Base-by-base conservation (phyloP, 2,888 invertebrate genomes). In the Chymomyza amoena region DNA sequence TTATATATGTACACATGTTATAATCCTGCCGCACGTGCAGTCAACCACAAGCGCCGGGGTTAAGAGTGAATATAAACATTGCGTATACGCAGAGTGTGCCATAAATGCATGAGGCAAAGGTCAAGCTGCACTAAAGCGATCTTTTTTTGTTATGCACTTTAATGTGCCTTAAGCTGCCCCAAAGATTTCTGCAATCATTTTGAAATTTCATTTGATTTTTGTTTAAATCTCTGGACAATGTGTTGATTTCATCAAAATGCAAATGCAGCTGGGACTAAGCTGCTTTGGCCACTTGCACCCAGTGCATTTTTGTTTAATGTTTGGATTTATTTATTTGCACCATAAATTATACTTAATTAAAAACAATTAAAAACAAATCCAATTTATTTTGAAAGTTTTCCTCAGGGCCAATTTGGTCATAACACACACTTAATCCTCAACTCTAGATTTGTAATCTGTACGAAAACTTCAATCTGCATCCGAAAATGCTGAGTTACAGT, bases 301-400 rank as follows among this genome's bases (percentile, higher is more conserved):
- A 39, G 1, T 61, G 45, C 6, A n/a, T 16, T n/a, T 61, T 10
- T 52, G 15, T 20, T 78, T 80, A 75, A 62, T 69, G 69, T 25
- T 39, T 16, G 25, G 20, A 50, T 60, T 28, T 60, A 36, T n/a
- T 69, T 81, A 76, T 85, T 89, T 88, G 76, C 70, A 72, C 78
- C 76, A 89, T 87, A 88, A 89, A 88, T 89, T 85, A 76, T 77
- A 78, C 82, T 82, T 89, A 88, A 88, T 88, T 88, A 89, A 89
- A 88, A 89, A 89, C 88, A 89, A 88, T 89, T 89, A 87, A 84
- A 88, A 89, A 85, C 82, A 84, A 89, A 89, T 89, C 76, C 81
- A 72, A 78, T 77, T 79, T 77, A 16, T 69, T 67, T 15, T 45
- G 6, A 45, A 45, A 45, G 39, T 45, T 45, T 13, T 45, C 0